Percentiles rank a stretch among this genome's conserved stretches.
Conservation (phyloP, 2,797 vertebrate species). For the Megaceryle alcyon region DNA sequence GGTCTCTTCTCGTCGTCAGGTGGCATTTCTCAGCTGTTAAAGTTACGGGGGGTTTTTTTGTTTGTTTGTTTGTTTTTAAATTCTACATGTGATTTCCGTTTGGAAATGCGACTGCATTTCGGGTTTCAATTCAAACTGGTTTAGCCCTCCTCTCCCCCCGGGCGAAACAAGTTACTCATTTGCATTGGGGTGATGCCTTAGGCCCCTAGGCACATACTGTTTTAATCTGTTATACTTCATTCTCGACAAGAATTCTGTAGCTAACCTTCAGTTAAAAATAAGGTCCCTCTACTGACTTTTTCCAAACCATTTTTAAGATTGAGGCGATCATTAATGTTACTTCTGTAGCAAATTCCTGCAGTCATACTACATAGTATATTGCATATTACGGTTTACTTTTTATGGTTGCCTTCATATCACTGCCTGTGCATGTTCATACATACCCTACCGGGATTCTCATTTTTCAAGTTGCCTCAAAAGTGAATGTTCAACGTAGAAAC, state of each 20-base stretch:
- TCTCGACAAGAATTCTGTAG: accelerated
- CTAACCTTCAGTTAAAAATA: neutral
- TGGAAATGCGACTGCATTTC: neutral
- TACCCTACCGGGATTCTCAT: neutral
- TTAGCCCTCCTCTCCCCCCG: neutral
- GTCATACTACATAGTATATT: neutral
- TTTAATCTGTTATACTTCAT: neutral
- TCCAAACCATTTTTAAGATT: neutral
- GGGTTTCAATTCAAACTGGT: neutral
- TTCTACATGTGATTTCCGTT: neutral
- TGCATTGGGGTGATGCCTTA: neutral
- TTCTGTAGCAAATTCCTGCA: neutral
- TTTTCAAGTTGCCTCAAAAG: neutral
- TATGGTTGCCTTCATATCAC: accelerated
- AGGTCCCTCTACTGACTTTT: neutral
- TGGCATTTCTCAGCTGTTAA: no score
- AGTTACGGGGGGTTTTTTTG: no score
- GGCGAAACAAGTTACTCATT: neutral
- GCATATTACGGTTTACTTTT: neutral
- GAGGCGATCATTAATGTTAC: accelerated
- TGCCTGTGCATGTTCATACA: neutral
- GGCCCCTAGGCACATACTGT: neutral
- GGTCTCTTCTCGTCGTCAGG: neutral
- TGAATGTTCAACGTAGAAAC: neutral
- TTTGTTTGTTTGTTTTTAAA: no score